phyloP scores from a whole-genome alignment of 2,888 invertebrate species.

The Hermaeophaga mercurialis region DNA sequence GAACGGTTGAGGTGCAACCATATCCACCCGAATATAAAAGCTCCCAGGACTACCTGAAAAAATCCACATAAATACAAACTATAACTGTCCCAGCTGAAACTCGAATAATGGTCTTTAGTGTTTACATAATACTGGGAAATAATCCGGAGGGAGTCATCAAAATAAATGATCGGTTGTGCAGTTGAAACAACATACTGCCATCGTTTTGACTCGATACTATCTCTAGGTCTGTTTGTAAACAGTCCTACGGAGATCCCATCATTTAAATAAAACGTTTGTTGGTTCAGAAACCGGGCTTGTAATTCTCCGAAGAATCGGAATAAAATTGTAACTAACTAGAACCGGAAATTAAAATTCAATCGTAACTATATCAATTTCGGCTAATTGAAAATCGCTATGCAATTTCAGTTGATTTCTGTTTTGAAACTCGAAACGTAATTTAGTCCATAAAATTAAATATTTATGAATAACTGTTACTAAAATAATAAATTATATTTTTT shows the following conservation, averaged over 20 bases:
- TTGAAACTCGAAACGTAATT: too few species aligned
- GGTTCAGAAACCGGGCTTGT: neutral
- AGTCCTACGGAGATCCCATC: conserved; percentile 12
- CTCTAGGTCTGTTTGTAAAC: conserved; percentile 3
- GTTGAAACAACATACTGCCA: conserved; percentile 24
- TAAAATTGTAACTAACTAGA: too few species aligned
- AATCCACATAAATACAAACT: conserved; percentile 1
- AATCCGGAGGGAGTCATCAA: conserved; percentile 26
- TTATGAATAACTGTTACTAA: too few species aligned
- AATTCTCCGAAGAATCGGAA: neutral
- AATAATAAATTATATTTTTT: too few species aligned
- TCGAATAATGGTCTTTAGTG: conserved; percentile 13
- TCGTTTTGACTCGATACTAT: conserved; percentile 1
- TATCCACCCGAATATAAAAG: neutral
- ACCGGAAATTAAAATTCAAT: too few species aligned
- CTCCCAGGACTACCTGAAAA: too few species aligned
- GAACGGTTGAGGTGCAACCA: neutral
- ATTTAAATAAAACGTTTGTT: conserved; percentile 1
- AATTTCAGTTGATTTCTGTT: too few species aligned
- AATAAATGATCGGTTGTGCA: conserved; percentile 23
- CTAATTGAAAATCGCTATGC: too few species aligned
- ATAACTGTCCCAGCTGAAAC: conserved; percentile 13
- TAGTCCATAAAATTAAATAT: too few species aligned
- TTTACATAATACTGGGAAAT: conserved; percentile 24
- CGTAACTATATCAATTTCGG: too few species aligned